Evolutionary conservation across 2,113 vertebrate species (phyloP).

Genomic region (Corythaeola cristata): DNA sequence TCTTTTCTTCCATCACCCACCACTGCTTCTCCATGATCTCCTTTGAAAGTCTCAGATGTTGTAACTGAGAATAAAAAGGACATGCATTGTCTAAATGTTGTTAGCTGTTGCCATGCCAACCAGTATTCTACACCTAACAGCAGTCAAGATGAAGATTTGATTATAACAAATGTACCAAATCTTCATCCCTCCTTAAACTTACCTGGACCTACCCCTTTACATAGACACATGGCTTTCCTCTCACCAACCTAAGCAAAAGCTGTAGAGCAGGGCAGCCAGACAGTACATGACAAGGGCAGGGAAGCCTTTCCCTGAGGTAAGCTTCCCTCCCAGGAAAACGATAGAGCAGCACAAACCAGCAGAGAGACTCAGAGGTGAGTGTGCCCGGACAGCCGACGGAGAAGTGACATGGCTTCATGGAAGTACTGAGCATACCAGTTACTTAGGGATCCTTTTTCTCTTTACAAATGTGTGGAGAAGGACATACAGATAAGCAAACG

Average conservation of each 20-base stretch:
- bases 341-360: neutral
- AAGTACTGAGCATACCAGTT: neutral
- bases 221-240: neutral
- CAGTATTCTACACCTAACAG: neutral
- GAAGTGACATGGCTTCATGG: neutral
- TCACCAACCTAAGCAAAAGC: neutral
- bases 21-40: neutral
- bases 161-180: neutral
- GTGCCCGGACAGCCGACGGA: rapidly evolving
- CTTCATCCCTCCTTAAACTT: neutral
- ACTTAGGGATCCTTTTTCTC: neutral
- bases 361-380: neutral
- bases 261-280: neutral
- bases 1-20: neutral
- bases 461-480: neutral
- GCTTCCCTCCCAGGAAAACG: neutral
- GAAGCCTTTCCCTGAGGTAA: neutral
- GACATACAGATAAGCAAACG: neutral
- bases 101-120: neutral
- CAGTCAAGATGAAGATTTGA: neutral
- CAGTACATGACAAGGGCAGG: neutral
- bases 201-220: neutral
- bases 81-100: neutral
- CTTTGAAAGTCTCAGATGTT: neutral
- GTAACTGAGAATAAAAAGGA: neutral